Percentiles rank a stretch among this genome's conserved stretches.
These are phyloP conservation scores for Lycorma delicatula DNA, from an alignment of 1,140 invertebrate genomes.

Conservation along the genomic window DNA sequence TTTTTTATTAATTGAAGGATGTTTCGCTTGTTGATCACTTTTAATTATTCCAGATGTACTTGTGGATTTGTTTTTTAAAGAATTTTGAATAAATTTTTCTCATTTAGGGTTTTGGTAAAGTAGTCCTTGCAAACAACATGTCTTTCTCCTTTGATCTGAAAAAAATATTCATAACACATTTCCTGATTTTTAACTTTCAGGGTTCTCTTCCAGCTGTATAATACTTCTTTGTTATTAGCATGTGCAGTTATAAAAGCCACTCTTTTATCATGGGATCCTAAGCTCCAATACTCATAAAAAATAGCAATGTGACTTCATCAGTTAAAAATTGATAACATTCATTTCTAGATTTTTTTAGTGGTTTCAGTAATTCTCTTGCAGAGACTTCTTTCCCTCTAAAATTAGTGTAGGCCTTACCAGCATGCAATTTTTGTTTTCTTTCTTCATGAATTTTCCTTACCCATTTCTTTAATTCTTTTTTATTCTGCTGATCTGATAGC, in stretches of 20 bases:
- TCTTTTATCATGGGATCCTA: neutral
- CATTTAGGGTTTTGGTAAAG: slow-evolving; percentile 15
- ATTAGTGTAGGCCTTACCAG: neutral
- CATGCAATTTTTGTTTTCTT: neutral
- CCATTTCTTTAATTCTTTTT: neutral
- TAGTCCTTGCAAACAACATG: slow-evolving; percentile 12
- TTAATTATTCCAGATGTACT: neutral
- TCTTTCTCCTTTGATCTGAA: slow-evolving; percentile 12
- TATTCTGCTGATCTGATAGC: too few species aligned
- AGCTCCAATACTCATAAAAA: neutral
- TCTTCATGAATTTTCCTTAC: neutral
- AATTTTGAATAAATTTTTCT: slow-evolving; percentile 14
- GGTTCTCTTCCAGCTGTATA: neutral
- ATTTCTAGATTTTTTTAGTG: neutral
- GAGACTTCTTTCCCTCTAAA: neutral
- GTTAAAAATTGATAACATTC: neutral
- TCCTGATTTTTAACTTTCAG: slow-evolving; percentile 3
- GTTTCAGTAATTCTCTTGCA: neutral
- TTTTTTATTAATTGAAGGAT: neutral
- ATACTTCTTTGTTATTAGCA: neutral
- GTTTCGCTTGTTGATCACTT: neutral
- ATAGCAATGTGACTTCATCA: neutral
- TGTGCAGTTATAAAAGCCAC: neutral
- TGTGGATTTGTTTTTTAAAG: slow-evolving; percentile 3
- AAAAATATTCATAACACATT: neutral